phyloP scores from a whole-genome alignment of 2,888 invertebrate genomes.

The Acrobasis suavella region DNA sequence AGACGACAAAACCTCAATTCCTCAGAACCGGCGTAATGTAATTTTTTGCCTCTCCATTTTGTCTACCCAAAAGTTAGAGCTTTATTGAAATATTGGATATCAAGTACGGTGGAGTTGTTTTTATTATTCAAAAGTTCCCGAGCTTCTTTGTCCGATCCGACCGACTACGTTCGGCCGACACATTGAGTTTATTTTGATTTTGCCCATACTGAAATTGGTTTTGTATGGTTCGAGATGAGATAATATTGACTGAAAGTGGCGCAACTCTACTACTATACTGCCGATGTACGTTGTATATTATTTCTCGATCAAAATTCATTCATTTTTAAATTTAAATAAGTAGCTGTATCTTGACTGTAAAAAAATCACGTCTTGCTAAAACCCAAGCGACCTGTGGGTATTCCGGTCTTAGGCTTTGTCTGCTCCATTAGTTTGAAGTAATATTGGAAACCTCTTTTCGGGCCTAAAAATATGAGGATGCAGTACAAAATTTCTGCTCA shows the following conservation, averaged over 20 bases:
- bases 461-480: neutral
- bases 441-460: no score
- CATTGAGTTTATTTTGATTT: slow-evolving; percentile 63
- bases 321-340: neutral
- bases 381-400: no score
- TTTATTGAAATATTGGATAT: slow-evolving; percentile 81
- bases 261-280: neutral
- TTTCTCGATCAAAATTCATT: neutral
- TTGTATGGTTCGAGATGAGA: slow-evolving; percentile 32
- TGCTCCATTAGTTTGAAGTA: no score
- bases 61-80: slow-evolving; percentile 68
- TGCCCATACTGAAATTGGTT: slow-evolving; percentile 52
- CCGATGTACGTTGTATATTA: neutral
- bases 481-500: neutral
- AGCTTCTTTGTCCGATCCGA: slow-evolving; percentile 48
- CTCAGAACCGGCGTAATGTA: slow-evolving; percentile 73
- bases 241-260: slow-evolving; percentile 4
- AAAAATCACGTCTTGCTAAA: no score
- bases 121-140: slow-evolving; percentile 70
- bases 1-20: slow-evolving; percentile 60
- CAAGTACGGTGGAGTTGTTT: slow-evolving; percentile 74
- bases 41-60: slow-evolving; percentile 76
- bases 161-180: slow-evolving; percentile 53
- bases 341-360: no score
- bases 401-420: no score